Evolutionary conservation across 1,140 invertebrate genomes (phyloP).

Genomic region (Drosophila pachea): DNA sequence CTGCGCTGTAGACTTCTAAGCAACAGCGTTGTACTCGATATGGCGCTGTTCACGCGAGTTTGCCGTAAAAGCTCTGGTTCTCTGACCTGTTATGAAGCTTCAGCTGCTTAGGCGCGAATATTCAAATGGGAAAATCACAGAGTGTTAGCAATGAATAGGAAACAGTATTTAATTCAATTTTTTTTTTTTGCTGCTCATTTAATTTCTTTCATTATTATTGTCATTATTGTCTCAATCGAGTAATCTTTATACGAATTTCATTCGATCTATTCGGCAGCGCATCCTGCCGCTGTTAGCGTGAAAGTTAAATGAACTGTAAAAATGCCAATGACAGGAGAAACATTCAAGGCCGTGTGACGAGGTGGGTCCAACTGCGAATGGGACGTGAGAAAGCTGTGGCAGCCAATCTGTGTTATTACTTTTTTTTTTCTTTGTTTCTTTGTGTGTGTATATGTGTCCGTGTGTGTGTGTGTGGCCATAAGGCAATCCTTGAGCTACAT

Average conservation of each 20-base stretch:
- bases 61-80: background rate
- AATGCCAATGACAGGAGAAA: slow-evolving; percentile 64
- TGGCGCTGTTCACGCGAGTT: background rate
- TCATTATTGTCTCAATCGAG: background rate
- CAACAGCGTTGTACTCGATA: slow-evolving; percentile 27
- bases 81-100: background rate
- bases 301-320: slow-evolving; percentile 73
- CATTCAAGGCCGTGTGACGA: slow-evolving; percentile 60
- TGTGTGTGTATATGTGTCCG: slow-evolving; percentile 6
- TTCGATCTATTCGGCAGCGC: background rate
- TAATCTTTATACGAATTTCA: background rate
- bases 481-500: slow-evolving; percentile 50
- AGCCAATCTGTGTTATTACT: slow-evolving; percentile 6
- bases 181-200: background rate
- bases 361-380: slow-evolving; percentile 5
- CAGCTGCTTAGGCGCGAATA: background rate
- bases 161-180: background rate
- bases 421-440: slow-evolving; percentile 9
- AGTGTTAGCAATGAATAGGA: background rate
- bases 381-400: slow-evolving; percentile 31
- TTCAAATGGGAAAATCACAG: background rate
- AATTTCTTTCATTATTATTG: background rate
- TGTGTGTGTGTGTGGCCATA: slow-evolving; percentile 1
- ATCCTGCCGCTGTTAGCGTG: slow-evolving; percentile 15
- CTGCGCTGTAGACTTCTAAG: background rate